Conservation (phyloP, 2,113 vertebrate species). For the Perca fluviatilis region DNA sequence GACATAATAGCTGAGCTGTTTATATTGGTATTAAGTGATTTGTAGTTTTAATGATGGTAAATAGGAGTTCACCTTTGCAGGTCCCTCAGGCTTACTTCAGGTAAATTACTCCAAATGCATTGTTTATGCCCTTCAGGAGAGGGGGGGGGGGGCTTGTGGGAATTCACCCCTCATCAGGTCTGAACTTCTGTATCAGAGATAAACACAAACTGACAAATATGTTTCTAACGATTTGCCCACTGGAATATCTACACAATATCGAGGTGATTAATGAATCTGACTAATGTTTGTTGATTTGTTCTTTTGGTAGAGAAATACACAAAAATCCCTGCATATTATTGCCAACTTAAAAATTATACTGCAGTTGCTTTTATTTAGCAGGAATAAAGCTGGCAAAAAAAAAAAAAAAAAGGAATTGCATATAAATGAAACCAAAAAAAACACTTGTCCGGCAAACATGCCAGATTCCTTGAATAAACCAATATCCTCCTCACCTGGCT, state of each 20-base stretch:
- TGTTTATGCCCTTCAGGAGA: constrained; percentile 82
- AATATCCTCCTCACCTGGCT: constrained; percentile 71
- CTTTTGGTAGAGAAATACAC: neutral
- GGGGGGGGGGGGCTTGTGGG: constrained; percentile 54
- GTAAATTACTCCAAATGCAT: constrained; percentile 82
- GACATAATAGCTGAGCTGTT: constrained; percentile 84
- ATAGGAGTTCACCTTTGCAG: constrained; percentile 82
- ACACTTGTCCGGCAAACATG: constrained; percentile 55
- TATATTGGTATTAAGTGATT: constrained; percentile 84
- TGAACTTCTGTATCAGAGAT: constrained; percentile 68
- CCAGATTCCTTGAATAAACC: constrained; percentile 57
- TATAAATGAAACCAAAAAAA: constrained; percentile 52
- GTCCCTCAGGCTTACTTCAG: constrained; percentile 83
- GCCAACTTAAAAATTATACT: neutral
- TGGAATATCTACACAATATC: constrained; percentile 54
- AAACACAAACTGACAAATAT: constrained; percentile 70
- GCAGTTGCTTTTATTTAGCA: constrained; percentile 11
- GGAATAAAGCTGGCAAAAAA: constrained; percentile 12
- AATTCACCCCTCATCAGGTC: constrained; percentile 76
- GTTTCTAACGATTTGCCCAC: constrained; percentile 51
- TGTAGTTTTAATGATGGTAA: constrained; percentile 85
- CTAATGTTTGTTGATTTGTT: constrained; percentile 32
- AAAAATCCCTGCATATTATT: neutral
- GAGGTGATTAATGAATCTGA: constrained; percentile 54
- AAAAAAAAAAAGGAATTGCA: constrained; percentile 38